Base-by-base conservation (phyloP, 2,113 vertebrate genomes). In the Equus quagga region DNA sequence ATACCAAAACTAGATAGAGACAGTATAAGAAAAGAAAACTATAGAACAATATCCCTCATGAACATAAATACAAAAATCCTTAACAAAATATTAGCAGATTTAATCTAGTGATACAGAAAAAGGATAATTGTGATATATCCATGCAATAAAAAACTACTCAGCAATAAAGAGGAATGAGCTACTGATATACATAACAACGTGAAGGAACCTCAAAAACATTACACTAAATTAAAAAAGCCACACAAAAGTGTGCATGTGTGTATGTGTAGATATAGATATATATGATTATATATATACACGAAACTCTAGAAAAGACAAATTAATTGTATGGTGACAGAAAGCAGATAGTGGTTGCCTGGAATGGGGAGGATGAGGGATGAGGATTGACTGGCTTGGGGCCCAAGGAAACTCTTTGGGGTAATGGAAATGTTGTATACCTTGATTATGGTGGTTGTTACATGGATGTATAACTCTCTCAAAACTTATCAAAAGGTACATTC, bases 1-100 rank as follows among this genome's bases (percentile, higher is more conserved):
- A 81, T 64, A 83, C 26, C n/a, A 72, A 95, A 92, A 79, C 28
- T 62, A 96, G 21, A 67, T 5, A 81, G 86, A 96, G 86, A 78
- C 36, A 23, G 51, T 51, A 18, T 67, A 64, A 84, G 73, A 89
- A 89, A 90, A 36, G 51, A 84, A 92, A 94, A 78, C 56, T 58
- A 62, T 0, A 56, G 44, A 69, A 41, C 28, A 21, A 54, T 33
- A 85, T 26, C 46, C 3, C 54, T 89, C 46, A 65, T 33, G 28
- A 96, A 80, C 24, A 76, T 46, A 51, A 36, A 36, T 64, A 36
- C 17, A 83, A 78, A 95, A 81, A 65, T 62, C 44, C 6, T 81
- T 75, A 58, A 51, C 23, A 89, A 70, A 81, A 67, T 67, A 92
- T 72, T 70, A 92, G 67, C 65, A 93, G 78, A 62, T 87, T 36